Base-by-base conservation (phyloP, 2,888 invertebrate genomes). In the Didymodactylos carnosus region DNA sequence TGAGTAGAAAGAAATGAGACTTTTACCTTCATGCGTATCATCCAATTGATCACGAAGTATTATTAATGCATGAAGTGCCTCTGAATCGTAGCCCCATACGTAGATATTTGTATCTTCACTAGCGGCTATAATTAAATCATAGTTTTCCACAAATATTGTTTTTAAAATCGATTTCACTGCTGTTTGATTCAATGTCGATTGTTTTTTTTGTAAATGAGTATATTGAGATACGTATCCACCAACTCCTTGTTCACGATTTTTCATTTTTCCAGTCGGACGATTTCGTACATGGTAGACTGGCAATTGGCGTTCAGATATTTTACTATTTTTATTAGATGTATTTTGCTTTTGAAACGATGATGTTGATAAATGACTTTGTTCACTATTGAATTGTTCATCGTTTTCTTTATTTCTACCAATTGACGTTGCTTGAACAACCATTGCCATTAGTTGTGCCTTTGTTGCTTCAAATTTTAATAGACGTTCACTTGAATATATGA, bases 61-160 rank as follows among this genome's bases (percentile, higher is more conserved):
- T 4, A 19, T 35, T n/a, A 62, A 62, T 19, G 62, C 62, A 49
- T 71, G 39, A n/a, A 74, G 43, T n/a, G 71, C 74, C 69, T 74
- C 74, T 23, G 35, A 62, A 69, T 75, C 75, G 39, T 69, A 75
- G 6, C 75, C 62, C 43, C 69, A 75, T 6, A 75, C 77, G 82
- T 82, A 83, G 23, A 83, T 80, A 75, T 81, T 81, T 62, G 79
- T 79, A 76, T 83, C 82, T 75, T 83, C 82, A 70, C 82, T 82
- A 23, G 81, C 82, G 14, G 82, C 81, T 51, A 82, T 76, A 39
- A 83, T 80, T 73, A 79, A 79, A 77, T 83, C 83, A 72, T 81
- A 76, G 72, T 79, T 80, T 76, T 83, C 82, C 16, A 82, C 80
- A 78, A 82, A 83, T 39, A 80, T 81, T 80, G 40, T 79, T 79